These are phyloP conservation scores for Apostichopus japonicus DNA, from an alignment of 35 echinoderm and acorn worm genomes.

Conservation along the genomic window DNA sequence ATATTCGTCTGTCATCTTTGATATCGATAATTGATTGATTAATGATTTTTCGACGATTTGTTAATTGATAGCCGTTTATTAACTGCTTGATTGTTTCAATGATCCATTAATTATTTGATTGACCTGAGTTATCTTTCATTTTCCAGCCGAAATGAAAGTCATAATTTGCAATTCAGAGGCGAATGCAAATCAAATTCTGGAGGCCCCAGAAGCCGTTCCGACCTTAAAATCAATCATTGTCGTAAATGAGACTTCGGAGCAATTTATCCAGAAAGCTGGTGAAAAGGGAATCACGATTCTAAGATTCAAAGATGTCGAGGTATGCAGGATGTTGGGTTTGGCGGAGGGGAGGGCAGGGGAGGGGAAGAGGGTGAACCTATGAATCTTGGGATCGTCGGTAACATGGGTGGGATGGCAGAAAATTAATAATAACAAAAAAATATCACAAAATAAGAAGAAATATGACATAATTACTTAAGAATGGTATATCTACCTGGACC, in stretches of 20 bases:
- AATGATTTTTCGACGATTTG: too few relatives aligned
- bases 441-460: too few relatives aligned
- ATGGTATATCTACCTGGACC: too few relatives aligned
- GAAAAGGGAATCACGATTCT: constrained; percentile 41
- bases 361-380: neutral
- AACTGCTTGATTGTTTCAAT: too few relatives aligned
- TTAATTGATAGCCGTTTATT: too few relatives aligned
- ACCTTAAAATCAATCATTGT: constrained; percentile 71
- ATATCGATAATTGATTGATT: too few relatives aligned
- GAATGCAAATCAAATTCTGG: constrained; percentile 45
- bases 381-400: neutral
- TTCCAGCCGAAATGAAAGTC: constrained; percentile 60
- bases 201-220: constrained; percentile 42
- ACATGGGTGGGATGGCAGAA: too few relatives aligned
- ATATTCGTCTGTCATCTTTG: too few relatives aligned
- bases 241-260: constrained; percentile 47
- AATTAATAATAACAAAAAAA: too few relatives aligned
- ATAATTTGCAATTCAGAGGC: constrained; percentile 65
- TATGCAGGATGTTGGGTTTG: neutral
- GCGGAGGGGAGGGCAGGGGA: neutral
- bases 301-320: constrained; percentile 71
- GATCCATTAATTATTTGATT: too few relatives aligned
- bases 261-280: constrained; percentile 44
- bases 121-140: too few relatives aligned
- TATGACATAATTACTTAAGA: too few relatives aligned